Base-by-base conservation (phyloP, 1,140 invertebrate genomes). In the Zaprionus inermis region DNA sequence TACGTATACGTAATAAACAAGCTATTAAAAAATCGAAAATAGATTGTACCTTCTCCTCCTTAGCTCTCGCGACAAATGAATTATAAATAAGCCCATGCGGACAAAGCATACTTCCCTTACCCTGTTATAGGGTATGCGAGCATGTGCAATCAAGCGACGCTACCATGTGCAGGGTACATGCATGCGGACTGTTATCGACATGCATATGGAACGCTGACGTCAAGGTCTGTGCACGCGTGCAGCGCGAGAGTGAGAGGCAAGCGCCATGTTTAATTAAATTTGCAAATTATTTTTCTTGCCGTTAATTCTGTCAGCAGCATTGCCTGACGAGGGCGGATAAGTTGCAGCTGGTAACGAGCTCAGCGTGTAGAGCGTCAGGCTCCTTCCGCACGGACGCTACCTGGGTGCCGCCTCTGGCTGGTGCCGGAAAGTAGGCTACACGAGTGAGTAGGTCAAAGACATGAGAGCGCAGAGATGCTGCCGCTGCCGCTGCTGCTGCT, bases 251-350 rank as follows among this genome's bases (percentile, higher is more conserved):
- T 9, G 38, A 16, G 38, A 7, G 38, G 38, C 38, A 41, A 41
- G 38, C 54, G 67, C 52, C 57, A 61, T 71, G 59, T 76, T 89
- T 88, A 86, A 86, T 86, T 88, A 83, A 86, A 86, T 75, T 83
- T 79, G 49, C 77, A 74, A 86, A 88, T 70, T 72, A 86, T 88
- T 88, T 86, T 79, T 73, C 79, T 66, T 83, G 79, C 79, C 77
- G 84, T 86, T 86, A 86, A 86, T 88, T 88, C 80, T 88, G 83
- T 82, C 79, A 83, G 72, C 83, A 65, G 67, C 75, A 66, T 51
- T 44, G 64, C 46, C 34, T 41, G 52, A 38, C 28, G 49, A 58
- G 44, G 69, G 78, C 49, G 61, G 44, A 68, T 55, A 54, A 68
- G 28, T 68, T 67, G 64, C 56, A 56, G 38, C 51, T 56, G 63